Conservation (phyloP, 2,888 invertebrate genomes). For the Ferrisia virgata region DNA sequence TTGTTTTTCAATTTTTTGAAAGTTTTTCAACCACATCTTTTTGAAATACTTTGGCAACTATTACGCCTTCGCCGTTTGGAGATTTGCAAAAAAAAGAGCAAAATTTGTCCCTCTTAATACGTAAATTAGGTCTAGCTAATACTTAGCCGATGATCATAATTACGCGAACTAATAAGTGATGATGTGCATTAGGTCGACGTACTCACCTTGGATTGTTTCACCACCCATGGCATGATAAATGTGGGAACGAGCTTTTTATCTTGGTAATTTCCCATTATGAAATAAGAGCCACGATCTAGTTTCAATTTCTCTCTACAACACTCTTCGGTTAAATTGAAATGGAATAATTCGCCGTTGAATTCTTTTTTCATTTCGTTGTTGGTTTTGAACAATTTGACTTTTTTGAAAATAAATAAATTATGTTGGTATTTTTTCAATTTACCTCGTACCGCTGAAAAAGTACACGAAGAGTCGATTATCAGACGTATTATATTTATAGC, state of each 20-base stretch:
- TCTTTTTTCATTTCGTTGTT: slow-evolving; percentile 51
- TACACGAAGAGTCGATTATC: neutral
- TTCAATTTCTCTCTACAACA: slow-evolving; percentile 53
- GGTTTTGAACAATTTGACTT: slow-evolving; percentile 52
- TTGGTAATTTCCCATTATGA: slow-evolving; percentile 54
- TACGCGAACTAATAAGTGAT: too few relatives aligned
- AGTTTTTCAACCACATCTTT: too few relatives aligned
- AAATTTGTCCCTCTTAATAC: too few relatives aligned
- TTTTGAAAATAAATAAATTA: slow-evolving; percentile 52
- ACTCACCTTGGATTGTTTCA: slow-evolving; percentile 50
- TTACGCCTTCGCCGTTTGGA: too few relatives aligned
- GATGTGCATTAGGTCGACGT: too few relatives aligned
- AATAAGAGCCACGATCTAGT: slow-evolving; percentile 51
- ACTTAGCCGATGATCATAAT: too few relatives aligned
- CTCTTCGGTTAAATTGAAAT: slow-evolving; percentile 50
- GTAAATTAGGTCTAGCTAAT: too few relatives aligned
- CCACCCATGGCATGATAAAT: slow-evolving; percentile 55
- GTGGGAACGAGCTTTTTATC: slow-evolving; percentile 53
- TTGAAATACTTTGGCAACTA: too few relatives aligned
- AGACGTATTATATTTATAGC: too few relatives aligned
- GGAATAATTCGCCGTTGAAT: slow-evolving; percentile 51
- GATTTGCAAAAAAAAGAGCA: too few relatives aligned
- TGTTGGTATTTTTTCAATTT: slow-evolving; percentile 52
- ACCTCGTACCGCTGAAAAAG: slow-evolving; percentile 52
- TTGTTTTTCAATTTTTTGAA: too few relatives aligned